phyloP scores from a whole-genome alignment of 2,113 vertebrate species.

The Zosterops borbonicus region DNA sequence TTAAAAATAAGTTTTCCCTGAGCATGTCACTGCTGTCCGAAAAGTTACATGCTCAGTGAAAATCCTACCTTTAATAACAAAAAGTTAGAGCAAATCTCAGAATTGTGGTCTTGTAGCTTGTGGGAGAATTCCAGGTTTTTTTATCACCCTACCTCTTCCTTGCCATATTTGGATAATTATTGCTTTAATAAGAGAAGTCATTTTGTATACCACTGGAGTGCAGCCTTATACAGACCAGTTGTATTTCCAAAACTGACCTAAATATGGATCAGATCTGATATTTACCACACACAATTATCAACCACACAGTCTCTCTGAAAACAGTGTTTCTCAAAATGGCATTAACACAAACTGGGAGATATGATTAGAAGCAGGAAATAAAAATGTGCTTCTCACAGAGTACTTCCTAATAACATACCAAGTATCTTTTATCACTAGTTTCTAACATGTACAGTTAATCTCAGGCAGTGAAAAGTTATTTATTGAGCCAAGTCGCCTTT shows the following conservation, averaged over 20 bases:
- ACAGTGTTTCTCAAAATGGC: not conserved
- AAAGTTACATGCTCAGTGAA: not conserved
- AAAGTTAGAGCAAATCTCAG: not conserved
- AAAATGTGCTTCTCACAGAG: not conserved
- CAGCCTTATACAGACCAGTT: not conserved
- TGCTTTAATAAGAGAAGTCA: not conserved
- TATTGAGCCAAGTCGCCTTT: not conserved
- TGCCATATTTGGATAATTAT: not conserved
- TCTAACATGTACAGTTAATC: not conserved
- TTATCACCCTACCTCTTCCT: not conserved
- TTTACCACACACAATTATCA: not conserved
- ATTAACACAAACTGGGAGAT: not conserved
- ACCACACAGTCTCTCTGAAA: not conserved
- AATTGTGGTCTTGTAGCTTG: not conserved
- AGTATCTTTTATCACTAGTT: not conserved
- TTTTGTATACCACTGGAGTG: not conserved
- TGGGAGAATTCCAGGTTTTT: not conserved
- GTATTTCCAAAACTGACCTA: not conserved
- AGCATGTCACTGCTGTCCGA: not conserved
- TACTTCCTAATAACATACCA: not conserved
- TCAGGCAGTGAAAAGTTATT: not conserved
- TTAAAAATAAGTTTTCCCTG: not conserved
- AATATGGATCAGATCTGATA: not conserved
- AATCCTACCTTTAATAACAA: not conserved
- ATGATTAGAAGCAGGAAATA: not conserved